Percentiles rank a stretch among this genome's conserved stretches.
These are phyloP conservation scores for Peromyscus maniculatus DNA, from an alignment of 2,113 vertebrate species.

Conservation along the genomic window DNA sequence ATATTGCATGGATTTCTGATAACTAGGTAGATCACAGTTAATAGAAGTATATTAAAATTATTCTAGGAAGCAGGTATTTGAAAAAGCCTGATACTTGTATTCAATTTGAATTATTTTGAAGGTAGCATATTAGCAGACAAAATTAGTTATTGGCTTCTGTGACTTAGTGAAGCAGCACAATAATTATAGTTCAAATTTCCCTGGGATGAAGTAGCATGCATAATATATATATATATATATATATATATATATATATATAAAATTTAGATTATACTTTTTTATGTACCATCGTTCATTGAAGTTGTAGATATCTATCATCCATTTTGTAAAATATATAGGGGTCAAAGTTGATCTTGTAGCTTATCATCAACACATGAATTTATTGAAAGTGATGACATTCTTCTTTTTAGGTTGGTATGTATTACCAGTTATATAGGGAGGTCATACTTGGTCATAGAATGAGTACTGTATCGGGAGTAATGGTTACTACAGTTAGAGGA, in stretches of 20 bases:
- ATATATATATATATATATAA: background rate
- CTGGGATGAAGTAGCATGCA: background rate
- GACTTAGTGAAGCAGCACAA: background rate
- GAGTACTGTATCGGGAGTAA: background rate
- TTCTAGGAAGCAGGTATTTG: background rate
- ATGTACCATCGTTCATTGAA: background rate
- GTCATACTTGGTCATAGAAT: background rate
- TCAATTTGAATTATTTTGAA: background rate
- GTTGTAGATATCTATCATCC: background rate
- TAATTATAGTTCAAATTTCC: background rate
- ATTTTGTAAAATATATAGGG: background rate
- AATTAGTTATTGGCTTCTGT: background rate
- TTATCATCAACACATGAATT: background rate
- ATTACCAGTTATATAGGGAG: background rate
- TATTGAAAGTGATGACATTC: too few species aligned
- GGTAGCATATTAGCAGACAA: background rate
- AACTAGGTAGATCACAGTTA: background rate
- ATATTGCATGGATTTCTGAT: background rate
- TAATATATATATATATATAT: background rate
- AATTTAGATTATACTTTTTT: background rate
- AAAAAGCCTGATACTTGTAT: background rate
- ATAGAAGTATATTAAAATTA: background rate
- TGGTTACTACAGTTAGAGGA: background rate
- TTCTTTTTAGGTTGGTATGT: background rate
- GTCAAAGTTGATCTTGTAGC: background rate